These are phyloP conservation scores for Hylyphantes graminicola DNA, from an alignment of 1,140 invertebrate species.

Conservation along the genomic window DNA sequence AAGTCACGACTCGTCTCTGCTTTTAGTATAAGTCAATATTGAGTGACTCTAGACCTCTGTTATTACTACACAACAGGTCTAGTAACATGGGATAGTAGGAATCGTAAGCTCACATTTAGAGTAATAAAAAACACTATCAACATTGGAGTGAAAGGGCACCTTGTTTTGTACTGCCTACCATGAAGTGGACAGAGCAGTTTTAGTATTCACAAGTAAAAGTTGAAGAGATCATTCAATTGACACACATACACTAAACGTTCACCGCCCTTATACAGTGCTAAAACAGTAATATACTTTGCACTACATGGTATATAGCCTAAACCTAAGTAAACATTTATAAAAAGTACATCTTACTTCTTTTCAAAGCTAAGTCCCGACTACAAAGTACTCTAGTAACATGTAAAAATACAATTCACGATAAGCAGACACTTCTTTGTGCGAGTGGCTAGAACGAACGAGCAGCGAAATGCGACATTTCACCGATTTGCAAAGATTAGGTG, in stretches of 20 bases:
- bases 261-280: neutral
- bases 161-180: constrained; percentile 61
- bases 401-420: constrained; percentile 55
- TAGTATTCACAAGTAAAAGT: constrained; percentile 59
- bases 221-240: constrained; percentile 50
- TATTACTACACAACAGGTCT: constrained; percentile 53
- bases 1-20: no score
- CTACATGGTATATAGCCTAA: constrained; percentile 37
- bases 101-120: constrained; percentile 60
- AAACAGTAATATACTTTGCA: constrained; percentile 44
- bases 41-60: constrained; percentile 13
- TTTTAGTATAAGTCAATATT: no score
- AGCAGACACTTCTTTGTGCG: constrained; percentile 59
- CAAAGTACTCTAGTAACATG: constrained; percentile 55
- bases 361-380: constrained; percentile 55
- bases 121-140: constrained; percentile 52
- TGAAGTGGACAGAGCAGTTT: constrained; percentile 60
- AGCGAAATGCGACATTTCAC: constrained; percentile 53
- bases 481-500: constrained; percentile 44
- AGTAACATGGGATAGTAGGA: constrained; percentile 53
- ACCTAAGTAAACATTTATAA: constrained; percentile 32
- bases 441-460: constrained; percentile 52
- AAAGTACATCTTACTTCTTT: constrained; percentile 21
- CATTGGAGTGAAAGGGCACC: constrained; percentile 59
- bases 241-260: neutral